These are phyloP conservation scores for Ephestia elutella DNA, from an alignment of 1,140 invertebrate genomes.

Conservation along the genomic window DNA sequence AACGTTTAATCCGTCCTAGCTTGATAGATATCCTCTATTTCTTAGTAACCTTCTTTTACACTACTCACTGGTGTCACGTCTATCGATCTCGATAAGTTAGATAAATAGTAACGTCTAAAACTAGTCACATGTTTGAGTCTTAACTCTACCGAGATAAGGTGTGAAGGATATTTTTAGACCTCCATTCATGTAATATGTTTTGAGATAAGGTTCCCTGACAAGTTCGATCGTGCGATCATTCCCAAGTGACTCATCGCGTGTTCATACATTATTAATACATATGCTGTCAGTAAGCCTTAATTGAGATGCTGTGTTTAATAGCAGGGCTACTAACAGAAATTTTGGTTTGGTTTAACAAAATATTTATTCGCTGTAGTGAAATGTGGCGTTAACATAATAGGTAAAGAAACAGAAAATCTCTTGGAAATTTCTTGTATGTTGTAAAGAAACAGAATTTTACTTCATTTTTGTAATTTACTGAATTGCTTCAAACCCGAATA, in stretches of 20 bases:
- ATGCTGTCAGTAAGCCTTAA: background rate
- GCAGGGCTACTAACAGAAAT: background rate
- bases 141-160: background rate
- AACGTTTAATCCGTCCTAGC: background rate
- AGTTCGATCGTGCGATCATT: background rate
- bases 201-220: background rate
- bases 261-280: conserved; percentile 6
- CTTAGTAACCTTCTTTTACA: background rate
- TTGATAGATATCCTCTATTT: background rate
- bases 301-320: background rate
- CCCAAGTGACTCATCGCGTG: conserved; percentile 3
- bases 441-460: too few species aligned
- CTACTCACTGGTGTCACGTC: background rate
- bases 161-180: background rate
- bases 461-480: too few species aligned
- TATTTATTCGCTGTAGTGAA: too few species aligned
- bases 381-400: too few species aligned
- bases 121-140: background rate
- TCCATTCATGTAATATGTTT: background rate
- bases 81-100: background rate
- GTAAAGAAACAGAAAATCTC: too few species aligned
- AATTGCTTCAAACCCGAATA: too few species aligned
- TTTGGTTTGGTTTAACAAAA: too few species aligned
- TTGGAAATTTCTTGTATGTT: too few species aligned
- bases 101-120: background rate